Percentiles rank a stretch among this genome's conserved stretches.
These are phyloP conservation scores for Brienomyrus brachyistius DNA, from an alignment of 2,113 vertebrate genomes.

Conservation along the genomic window DNA sequence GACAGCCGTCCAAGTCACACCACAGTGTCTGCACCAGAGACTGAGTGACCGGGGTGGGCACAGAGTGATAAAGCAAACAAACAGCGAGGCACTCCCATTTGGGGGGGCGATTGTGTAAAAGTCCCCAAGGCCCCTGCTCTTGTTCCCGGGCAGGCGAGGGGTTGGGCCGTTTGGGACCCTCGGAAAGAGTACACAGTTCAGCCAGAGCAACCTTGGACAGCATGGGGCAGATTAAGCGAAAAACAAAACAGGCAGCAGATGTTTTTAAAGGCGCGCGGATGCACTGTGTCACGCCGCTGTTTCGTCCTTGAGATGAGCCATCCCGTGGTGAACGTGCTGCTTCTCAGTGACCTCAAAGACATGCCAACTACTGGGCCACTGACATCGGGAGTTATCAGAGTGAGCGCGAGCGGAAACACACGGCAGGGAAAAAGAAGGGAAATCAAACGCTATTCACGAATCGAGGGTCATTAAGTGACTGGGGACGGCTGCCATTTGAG, in stretches of 20 bases:
- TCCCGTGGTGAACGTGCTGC: not conserved
- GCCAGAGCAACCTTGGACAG: not conserved
- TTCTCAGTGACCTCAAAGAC: not conserved
- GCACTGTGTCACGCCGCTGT: not conserved
- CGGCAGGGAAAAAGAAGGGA: not conserved
- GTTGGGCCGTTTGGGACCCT: not conserved
- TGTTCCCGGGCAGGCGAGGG: not conserved
- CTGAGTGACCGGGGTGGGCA: not conserved
- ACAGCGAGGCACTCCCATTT: not conserved
- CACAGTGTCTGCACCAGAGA: not conserved
- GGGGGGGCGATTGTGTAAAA: not conserved
- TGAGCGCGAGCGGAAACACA: not conserved
- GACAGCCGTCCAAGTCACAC: not conserved
- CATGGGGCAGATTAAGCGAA: not conserved
- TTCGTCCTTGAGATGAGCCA: not conserved
- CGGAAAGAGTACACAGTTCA: not conserved
- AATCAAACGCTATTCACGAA: not conserved
- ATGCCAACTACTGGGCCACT: not conserved
- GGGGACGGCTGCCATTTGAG: not conserved
- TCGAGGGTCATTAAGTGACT: not conserved
- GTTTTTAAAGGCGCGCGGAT: not conserved
- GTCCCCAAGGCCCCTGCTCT: not conserved
- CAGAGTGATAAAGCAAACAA: not conserved
- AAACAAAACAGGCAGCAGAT: slow-evolving; percentile 5
- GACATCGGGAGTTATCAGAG: not conserved